Base-by-base conservation (phyloP, 2,113 vertebrate genomes). In the Chauna torquata region DNA sequence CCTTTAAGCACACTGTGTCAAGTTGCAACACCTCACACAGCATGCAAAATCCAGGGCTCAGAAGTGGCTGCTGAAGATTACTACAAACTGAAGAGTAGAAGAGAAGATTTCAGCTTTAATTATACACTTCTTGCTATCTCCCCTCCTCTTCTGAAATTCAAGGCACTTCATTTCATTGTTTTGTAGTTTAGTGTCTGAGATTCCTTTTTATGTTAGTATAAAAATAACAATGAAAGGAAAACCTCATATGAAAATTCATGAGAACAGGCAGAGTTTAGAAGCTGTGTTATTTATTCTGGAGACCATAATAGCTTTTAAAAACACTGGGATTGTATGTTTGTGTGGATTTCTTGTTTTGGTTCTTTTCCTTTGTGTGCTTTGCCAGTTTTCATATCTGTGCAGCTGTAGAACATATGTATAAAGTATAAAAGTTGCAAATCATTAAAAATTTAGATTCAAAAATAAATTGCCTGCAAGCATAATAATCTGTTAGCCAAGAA, bases 201-300 rank as follows among this genome's bases (percentile, higher is more conserved):
- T 90, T 82, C 86, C 88, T 95, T 97, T 96, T 96, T 72, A 91
- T 87, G 91, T 95, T 89, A 24, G 74, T 50, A 25, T 59, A 54
- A 97, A 97, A 94, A 95, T 93, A 95, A 93, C 0, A 49, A 97
- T 95, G 86, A 94, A 96, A 96, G 92, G 86, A 30, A 86, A 97
- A 96, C 96, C 50, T 92, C 88, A 90, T 90, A 94, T 96, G 92
- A 97, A 97, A 97, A 96, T 96, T 95, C 95, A 95, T 96, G 95
- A 95, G 93, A 94, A 25, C 30, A 62, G 54, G 40, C 75, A 75
- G 94, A 47, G 55, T 94, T 86, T 77, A 86, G 85, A 94, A 95
- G 82, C 59, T 92, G 45, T 80, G 45, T 90, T 96, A 82, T 94
- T 94, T 97, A 91, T 95, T 96, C 94, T 82, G 27, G 58, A 74